Base-by-base conservation (phyloP, 2,888 invertebrate genomes). In the Mythimna loreyi region DNA sequence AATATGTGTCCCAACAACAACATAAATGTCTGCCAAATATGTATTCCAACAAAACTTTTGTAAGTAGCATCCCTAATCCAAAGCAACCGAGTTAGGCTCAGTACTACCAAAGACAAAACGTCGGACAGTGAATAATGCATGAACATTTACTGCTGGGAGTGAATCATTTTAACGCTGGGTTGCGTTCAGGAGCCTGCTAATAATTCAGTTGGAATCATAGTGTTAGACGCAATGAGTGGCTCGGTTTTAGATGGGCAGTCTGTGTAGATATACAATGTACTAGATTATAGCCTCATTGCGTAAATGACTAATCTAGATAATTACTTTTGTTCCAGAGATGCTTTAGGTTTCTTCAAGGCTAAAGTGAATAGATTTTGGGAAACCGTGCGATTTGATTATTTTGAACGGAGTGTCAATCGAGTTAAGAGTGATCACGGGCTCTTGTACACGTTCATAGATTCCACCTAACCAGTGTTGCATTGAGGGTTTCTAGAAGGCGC, bases 41-140 rank as follows among this genome's bases (percentile, higher is more conserved):
- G 7, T 19, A 19, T 43, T 43, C n/a, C 7, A 6, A 45, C n/a
- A 58, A 28, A 28, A 33, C 13, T 21, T 28, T 47, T 36, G 66
- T 40, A 36, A 40, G 66, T 33, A 47, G 40, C 72, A 72, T 13
- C 59, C 64, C 50, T 72, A 40, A 56, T 56, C 59, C 1, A 9
- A 28, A 55, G 16, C 45, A 45, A 43, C 25, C 9, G 16, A 47
- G 40, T 47, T 36, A 61, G 49, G 58, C 36, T 56, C 47, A 62
- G 58, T 16, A 53, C n/a, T 55, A 72, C 45, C 21, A 53, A 78
- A 84, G 83, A 85, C 85, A 80, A 83, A 83, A 83, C 75, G 84
- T 81, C 33, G 8, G 28, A 58, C 71, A 74, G 84, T 90, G 86
- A 90, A 91, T 91, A 89, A 90, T 89, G 84, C 86, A 90, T 87